Conservation (phyloP, 1,140 invertebrate species). For the Anagrus nilaparvatae region DNA sequence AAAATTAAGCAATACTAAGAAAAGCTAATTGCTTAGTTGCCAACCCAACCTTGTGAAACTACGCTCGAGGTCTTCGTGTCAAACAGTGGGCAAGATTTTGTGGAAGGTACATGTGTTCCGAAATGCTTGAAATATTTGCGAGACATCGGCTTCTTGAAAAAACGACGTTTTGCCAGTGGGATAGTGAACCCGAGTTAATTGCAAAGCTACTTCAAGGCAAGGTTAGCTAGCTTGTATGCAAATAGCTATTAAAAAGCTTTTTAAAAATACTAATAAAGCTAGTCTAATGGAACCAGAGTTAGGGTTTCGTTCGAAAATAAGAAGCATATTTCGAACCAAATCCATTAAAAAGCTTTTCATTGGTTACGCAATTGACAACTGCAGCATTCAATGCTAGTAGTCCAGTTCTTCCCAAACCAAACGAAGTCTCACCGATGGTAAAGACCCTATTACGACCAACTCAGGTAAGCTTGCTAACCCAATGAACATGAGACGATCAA, state of each 20-base stretch:
- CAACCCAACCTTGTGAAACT: slow-evolving; percentile 59
- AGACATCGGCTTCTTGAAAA: slow-evolving; percentile 47
- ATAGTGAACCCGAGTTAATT: slow-evolving; percentile 46
- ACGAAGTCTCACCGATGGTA: slow-evolving; percentile 41
- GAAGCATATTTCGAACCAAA: slow-evolving; percentile 44
- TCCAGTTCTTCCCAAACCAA: slow-evolving; percentile 45
- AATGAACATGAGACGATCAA: not conserved
- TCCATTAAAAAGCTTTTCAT: slow-evolving; percentile 37
- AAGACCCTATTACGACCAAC: slow-evolving; percentile 46
- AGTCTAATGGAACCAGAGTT: no score
- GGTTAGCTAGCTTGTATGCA: slow-evolving; percentile 20
- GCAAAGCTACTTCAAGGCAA: slow-evolving; percentile 41
- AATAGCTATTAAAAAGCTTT: not conserved
- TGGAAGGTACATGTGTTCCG: slow-evolving; percentile 60
- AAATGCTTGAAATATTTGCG: slow-evolving; percentile 61
- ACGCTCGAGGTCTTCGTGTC: slow-evolving; percentile 56
- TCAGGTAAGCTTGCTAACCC: slow-evolving; percentile 32
- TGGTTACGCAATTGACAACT: slow-evolving; percentile 50
- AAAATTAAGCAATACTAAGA: no score
- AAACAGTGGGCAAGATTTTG: slow-evolving; percentile 72
- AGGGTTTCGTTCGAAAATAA: slow-evolving; percentile 49
- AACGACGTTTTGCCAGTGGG: slow-evolving; percentile 48
- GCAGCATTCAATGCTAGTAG: slow-evolving; percentile 52
- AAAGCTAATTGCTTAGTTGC: slow-evolving; percentile 46
- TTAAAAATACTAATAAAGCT: slow-evolving; percentile 1